These are phyloP conservation scores for Linnaemya tessellans DNA, from an alignment of 2,888 invertebrate genomes.

Conservation along the genomic window DNA sequence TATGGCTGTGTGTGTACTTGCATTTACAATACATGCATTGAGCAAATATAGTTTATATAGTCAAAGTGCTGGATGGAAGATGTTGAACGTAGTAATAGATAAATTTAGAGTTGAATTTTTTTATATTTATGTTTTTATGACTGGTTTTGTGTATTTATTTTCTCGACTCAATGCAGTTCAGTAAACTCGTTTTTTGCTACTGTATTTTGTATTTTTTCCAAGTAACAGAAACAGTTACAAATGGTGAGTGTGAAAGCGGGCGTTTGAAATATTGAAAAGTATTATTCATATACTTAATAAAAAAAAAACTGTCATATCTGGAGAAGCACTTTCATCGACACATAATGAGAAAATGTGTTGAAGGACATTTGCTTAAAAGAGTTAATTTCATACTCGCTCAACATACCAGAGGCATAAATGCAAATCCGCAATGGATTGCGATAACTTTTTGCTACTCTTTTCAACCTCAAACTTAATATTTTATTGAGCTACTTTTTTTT, in stretches of 20 bases:
- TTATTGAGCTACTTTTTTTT: no score
- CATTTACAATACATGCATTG: not conserved
- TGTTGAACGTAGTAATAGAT: slow-evolving; percentile 31
- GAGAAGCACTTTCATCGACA: not conserved
- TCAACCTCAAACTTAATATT: no score
- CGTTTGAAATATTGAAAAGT: slow-evolving; percentile 38
- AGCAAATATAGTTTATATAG: not conserved
- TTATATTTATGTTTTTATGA: not conserved
- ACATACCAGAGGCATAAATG: no score
- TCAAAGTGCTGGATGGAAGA: not conserved
- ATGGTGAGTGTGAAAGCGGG: not conserved
- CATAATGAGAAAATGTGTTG: slow-evolving; percentile 1
- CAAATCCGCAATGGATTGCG: no score
- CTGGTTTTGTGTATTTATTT: slow-evolving; percentile 15
- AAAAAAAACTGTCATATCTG: not conserved
- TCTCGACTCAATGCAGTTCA: slow-evolving; percentile 53
- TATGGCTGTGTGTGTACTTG: not conserved
- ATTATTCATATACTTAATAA: slow-evolving; percentile 24
- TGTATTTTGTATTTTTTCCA: not conserved
- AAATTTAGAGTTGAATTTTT: slow-evolving; percentile 32
- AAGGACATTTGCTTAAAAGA: slow-evolving; percentile 11
- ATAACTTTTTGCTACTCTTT: no score
- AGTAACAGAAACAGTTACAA: slow-evolving; percentile 7
- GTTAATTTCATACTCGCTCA: no score
- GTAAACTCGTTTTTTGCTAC: slow-evolving; percentile 40